Evolutionary conservation across 2,888 invertebrate species (phyloP), one percentile per base, ranked within the genome.

Genomic region (Spisula subtruncata): DNA sequence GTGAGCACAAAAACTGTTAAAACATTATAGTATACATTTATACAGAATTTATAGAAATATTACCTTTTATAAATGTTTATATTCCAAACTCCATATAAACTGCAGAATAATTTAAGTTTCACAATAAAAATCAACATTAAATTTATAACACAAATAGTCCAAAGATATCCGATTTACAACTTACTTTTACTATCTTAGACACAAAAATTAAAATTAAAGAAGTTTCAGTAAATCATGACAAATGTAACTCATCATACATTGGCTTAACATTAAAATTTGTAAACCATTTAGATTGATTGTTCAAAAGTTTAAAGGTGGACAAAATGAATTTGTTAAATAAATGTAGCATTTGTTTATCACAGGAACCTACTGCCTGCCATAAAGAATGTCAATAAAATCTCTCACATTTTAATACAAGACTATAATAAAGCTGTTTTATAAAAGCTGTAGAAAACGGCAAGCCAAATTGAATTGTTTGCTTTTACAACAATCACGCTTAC

Each of bases 361-460:
- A 75, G 32, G 35, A 75, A 18, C 32, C 32, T 32, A 35, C 14
- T 35, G 32, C 35, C 35, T 16, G 14, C 32, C 16, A 75, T 32
- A 75, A 75, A 35, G 32, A 75, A 75, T 75, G 75, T 75, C 75
- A 75, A 32, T 32, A 75, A 35, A 75, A 75, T 16, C 1, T 16
- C n/a, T 25, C 75, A 75, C 60, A 66, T 8, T 25, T 25, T 25
- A 25, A 25, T 75, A 14, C 14, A 35, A 32, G n/a, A 32, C 75
- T 8, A 5, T 41, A n/a, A n/a, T n/a, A n/a, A n/a, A n/a, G n/a
- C n/a, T n/a, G n/a, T n/a, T n/a, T n/a, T n/a, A n/a, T n/a, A 5
- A 75, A 75, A 75, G 75, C 35, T 35, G 35, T 75, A 32, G 8
- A 75, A 32, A 25, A 35, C 20, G 18, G 12, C 35, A 32, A 75